Percentiles rank a stretch among this genome's conserved stretches.
Conservation (phyloP, 2,113 vertebrate genomes). For the Pseudois nayaur region DNA sequence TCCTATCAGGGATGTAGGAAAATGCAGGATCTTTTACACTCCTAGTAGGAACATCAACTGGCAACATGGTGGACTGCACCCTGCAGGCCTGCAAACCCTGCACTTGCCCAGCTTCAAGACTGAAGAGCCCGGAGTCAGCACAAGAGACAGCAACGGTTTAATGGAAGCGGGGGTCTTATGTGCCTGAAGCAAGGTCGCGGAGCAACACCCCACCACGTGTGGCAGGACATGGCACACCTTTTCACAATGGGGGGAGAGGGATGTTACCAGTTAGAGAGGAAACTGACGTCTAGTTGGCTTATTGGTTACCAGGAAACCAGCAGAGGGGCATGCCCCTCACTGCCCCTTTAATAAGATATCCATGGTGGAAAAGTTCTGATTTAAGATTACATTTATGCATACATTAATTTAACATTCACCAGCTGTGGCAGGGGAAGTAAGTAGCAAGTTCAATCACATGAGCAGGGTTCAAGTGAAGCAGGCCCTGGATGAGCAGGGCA, state of each 20-base stretch:
- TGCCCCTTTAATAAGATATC: not conserved
- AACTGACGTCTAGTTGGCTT: not conserved
- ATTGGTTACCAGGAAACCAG: not conserved
- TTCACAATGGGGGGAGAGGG: accelerated
- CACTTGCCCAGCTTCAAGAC: not conserved
- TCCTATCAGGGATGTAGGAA: not conserved
- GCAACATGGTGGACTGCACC: not conserved
- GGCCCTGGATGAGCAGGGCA: not conserved
- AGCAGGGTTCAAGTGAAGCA: not conserved
- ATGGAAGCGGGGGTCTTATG: not conserved
- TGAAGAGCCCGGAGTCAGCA: not conserved
- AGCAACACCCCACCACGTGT: not conserved
- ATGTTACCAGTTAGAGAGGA: not conserved
- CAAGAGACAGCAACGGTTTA: not conserved
- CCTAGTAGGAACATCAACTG: not conserved
- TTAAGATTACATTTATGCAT: not conserved
- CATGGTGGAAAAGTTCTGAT: not conserved
- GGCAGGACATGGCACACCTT: not conserved
- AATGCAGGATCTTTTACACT: not conserved
- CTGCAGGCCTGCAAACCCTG: not conserved
- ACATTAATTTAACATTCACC: not conserved
- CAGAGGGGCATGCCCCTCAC: not conserved
- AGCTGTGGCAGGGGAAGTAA: not conserved
- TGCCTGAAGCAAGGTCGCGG: not conserved
- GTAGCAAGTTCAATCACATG: not conserved